Percentiles rank a stretch among this genome's conserved stretches.
Evolutionary conservation across 2,888 invertebrate species (phyloP).

Genomic region (Phasia obesa): DNA sequence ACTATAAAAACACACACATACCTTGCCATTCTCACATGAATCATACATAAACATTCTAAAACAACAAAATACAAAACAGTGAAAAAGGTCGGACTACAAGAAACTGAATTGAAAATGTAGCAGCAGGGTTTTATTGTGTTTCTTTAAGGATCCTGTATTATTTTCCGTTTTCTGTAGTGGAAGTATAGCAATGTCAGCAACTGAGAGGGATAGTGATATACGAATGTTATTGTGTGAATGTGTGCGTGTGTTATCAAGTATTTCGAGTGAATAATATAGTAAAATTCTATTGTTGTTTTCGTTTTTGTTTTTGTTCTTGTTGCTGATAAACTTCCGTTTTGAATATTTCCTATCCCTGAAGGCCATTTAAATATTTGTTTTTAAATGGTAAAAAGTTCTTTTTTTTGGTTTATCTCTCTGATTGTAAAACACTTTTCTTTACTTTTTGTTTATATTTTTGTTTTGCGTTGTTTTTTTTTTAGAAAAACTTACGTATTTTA

Average conservation of each 20-base stretch:
- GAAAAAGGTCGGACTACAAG: background rate
- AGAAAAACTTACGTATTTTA: background rate
- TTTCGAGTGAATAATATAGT: constrained; percentile 34
- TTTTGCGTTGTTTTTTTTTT: constrained; percentile 6
- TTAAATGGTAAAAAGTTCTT: background rate
- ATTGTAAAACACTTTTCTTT: background rate
- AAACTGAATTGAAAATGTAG: constrained; percentile 29
- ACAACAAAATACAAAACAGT: background rate
- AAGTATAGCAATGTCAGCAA: constrained; percentile 34
- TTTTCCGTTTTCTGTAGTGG: constrained; percentile 53
- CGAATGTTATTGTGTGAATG: background rate
- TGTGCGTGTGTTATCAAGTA: constrained; percentile 7
- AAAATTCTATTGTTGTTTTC: constrained; percentile 41
- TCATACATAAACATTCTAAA: background rate
- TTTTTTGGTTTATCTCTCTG: background rate
- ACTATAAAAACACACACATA: background rate
- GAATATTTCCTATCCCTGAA: constrained; percentile 52
- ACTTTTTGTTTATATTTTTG: background rate
- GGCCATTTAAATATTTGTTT: constrained; percentile 28
- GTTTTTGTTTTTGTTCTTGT: constrained; percentile 54
- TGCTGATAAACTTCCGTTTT: constrained; percentile 64
- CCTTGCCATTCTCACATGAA: too few species aligned
- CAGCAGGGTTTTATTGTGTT: background rate
- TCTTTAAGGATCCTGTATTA: constrained; percentile 53
- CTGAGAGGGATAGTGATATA: too few species aligned